A percentile compares a stretch with the other conserved stretches of the same genome.
phyloP scores from a whole-genome alignment of 2,888 invertebrate genomes.

The Orthonevra nobilis region DNA sequence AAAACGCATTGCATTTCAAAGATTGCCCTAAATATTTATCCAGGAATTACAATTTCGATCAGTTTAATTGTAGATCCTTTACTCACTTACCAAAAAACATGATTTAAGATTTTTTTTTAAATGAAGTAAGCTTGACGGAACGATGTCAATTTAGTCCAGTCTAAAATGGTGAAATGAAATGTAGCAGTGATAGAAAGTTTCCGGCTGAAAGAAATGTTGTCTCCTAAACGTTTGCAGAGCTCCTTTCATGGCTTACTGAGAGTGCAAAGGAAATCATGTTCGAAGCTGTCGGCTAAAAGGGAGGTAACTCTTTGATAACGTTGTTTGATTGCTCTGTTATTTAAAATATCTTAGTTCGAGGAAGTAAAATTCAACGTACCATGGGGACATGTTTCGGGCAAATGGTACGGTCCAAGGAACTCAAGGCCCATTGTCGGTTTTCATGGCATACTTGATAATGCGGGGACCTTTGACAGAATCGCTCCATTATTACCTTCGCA shows the following conservation, averaged over 20 bases:
- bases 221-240: conserved; percentile 23
- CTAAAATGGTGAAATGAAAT: too few relatives aligned
- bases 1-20: too few relatives aligned
- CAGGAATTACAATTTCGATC: too few relatives aligned
- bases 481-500: conserved; percentile 82
- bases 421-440: conserved; percentile 85
- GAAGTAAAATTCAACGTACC: conserved; percentile 86
- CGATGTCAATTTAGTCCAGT: too few relatives aligned
- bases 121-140: too few relatives aligned
- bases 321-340: neutral
- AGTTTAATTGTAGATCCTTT: too few relatives aligned
- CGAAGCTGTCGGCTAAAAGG: conserved; percentile 20
- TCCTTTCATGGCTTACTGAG: conserved; percentile 30
- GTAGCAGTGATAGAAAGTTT: too few relatives aligned
- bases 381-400: conserved; percentile 86
- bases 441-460: conserved; percentile 91
- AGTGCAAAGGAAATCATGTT: conserved; percentile 10
- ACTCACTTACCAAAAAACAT: too few relatives aligned
- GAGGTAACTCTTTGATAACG: conserved; percentile 7
- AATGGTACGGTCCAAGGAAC: conserved; percentile 86
- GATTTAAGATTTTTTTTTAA: too few relatives aligned
- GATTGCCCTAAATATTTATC: too few relatives aligned
- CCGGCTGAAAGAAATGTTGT: too few relatives aligned
- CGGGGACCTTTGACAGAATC: conserved; percentile 87
- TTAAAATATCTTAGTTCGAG: conserved; percentile 81